These are phyloP conservation scores for Microcebus lehilahytsara DNA, from an alignment of 2,113 vertebrate genomes.

Conservation along the genomic window DNA sequence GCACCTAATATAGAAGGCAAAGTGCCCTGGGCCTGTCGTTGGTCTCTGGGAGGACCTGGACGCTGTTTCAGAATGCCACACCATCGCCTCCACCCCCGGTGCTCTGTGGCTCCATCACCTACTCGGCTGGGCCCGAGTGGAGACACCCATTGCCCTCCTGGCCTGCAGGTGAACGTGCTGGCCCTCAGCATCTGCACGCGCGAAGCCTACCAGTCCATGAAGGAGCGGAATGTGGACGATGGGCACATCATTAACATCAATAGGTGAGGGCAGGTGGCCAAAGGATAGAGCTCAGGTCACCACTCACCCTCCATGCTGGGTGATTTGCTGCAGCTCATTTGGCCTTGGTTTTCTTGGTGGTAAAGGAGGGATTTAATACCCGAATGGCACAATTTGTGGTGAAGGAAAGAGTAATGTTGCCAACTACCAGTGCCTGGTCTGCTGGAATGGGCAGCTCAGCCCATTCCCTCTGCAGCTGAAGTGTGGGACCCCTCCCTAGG, in stretches of 20 bases:
- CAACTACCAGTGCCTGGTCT: background rate
- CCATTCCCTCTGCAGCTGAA: background rate
- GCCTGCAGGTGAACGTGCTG: slow-evolving; percentile 92
- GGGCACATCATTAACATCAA: slow-evolving; percentile 99
- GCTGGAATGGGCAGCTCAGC: background rate
- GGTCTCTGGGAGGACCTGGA: background rate
- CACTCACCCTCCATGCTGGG: background rate
- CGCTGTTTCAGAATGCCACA: background rate
- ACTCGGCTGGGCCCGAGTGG: background rate
- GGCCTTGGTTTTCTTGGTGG: background rate
- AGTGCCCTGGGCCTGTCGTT: background rate
- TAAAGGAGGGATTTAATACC: background rate
- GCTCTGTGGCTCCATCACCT: background rate
- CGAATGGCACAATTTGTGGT: background rate
- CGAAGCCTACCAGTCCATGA: slow-evolving; percentile 97
- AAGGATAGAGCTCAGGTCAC: background rate
- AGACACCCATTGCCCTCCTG: background rate
- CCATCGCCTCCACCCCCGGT: background rate
- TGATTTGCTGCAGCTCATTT: background rate
- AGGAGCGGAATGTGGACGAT: slow-evolving; percentile 93
- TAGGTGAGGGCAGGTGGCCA: slow-evolving; percentile 83
- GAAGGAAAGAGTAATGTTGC: background rate
- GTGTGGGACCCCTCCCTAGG: background rate
- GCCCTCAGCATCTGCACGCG: slow-evolving; percentile 96
- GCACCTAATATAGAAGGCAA: background rate